These are phyloP conservation scores for Spongilla lacustris DNA, from an alignment of 37 sponge, comb jelly and placozoan species.

Conservation along the genomic window DNA sequence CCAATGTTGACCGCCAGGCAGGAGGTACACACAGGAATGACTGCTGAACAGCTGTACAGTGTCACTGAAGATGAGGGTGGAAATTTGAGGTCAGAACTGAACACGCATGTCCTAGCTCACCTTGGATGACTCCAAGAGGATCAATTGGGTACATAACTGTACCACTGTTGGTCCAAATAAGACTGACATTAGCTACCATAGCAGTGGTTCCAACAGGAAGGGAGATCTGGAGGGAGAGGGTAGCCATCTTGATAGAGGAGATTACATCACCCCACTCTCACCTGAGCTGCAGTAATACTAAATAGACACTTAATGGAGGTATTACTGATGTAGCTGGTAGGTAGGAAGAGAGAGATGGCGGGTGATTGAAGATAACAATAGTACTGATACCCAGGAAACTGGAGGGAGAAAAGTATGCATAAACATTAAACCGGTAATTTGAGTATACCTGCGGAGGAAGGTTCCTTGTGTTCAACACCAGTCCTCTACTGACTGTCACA, in stretches of 20 bases:
- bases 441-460: too few relatives aligned
- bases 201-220: constrained; percentile 1
- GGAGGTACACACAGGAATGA: neutral
- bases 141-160: neutral
- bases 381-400: too few relatives aligned
- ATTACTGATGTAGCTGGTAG: neutral
- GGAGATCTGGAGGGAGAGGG: neutral
- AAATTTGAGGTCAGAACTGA: neutral
- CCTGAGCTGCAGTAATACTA: neutral
- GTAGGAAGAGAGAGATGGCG: too few relatives aligned
- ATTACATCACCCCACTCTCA: neutral
- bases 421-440: too few relatives aligned
- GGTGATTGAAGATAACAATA: too few relatives aligned
- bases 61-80: neutral
- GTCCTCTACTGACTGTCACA: too few relatives aligned
- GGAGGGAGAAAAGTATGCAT: too few relatives aligned
- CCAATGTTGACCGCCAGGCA: neutral
- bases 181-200: neutral
- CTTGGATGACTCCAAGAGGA: neutral
- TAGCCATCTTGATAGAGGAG: neutral
- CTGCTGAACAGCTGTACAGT: neutral
- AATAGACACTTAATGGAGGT: neutral
- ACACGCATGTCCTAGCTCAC: neutral
- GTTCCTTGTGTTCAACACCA: too few relatives aligned
- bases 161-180: constrained; percentile 1